Conservation (phyloP, 2,113 vertebrate species). For the Rhinichthys klamathensis region DNA sequence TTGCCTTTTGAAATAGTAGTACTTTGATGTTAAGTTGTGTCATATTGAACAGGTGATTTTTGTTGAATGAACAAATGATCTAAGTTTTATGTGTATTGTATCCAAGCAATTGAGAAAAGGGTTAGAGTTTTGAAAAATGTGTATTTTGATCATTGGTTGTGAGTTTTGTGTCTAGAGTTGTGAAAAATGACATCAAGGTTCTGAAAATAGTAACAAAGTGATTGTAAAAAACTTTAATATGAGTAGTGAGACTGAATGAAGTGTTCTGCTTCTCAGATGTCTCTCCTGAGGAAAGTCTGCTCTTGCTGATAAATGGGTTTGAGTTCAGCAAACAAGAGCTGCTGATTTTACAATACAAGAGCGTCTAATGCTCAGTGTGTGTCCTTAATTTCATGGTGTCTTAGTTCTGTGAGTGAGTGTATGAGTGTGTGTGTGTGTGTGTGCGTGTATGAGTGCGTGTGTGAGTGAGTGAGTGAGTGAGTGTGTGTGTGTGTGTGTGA, state of each 20-base stretch:
- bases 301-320: not conserved
- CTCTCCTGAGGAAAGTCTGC: constrained; percentile 1
- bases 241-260: not conserved
- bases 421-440: not conserved
- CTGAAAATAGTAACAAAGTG: no score
- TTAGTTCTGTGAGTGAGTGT: not conserved
- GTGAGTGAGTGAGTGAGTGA: not conserved
- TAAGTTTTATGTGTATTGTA: no score
- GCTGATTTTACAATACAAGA: constrained; percentile 24
- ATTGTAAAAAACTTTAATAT: no score
- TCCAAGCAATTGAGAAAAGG: no score
- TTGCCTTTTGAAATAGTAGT: no score
- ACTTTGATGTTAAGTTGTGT: no score
- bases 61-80: no score
- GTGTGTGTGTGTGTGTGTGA: not conserved
- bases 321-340: not conserved
- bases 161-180: no score
- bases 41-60: no score
- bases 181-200: no score
- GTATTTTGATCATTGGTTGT: no score
- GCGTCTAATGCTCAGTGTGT: not conserved
- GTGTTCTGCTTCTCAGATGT: not conserved
- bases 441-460: not conserved
- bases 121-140: no score
- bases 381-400: constrained; percentile 24